Percentiles rank a stretch among this genome's conserved stretches.
Evolutionary conservation across 2,113 vertebrate genomes (phyloP).

Genomic region (Rhinolophus sinicus): DNA sequence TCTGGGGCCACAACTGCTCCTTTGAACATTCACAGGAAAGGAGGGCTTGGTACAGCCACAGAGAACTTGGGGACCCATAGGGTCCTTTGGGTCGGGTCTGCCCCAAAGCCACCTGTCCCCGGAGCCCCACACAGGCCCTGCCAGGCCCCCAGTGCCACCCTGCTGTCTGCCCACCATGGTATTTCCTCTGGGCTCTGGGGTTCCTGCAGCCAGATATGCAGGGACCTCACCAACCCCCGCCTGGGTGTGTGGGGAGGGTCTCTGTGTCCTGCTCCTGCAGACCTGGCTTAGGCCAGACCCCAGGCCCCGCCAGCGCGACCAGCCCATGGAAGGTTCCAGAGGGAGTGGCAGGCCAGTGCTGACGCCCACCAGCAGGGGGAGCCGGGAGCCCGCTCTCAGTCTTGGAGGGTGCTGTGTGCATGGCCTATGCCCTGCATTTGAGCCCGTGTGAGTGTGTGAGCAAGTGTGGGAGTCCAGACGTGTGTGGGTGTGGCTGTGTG

Average conservation of each 20-base stretch:
- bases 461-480: rapidly evolving
- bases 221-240: neutral
- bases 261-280: neutral
- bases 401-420: neutral
- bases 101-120: neutral
- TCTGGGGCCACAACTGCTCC: rapidly evolving
- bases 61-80: neutral
- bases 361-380: constrained; percentile 39
- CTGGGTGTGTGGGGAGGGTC: neutral
- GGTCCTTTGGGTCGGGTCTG: neutral
- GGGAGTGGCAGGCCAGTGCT: rapidly evolving
- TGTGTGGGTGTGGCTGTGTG: neutral
- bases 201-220: neutral
- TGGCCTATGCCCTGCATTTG: too few relatives aligned
- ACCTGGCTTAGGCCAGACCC: neutral
- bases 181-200: neutral
- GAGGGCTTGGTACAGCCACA: too few relatives aligned
- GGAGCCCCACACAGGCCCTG: neutral
- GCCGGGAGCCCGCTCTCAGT: rapidly evolving
- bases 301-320: rapidly evolving
- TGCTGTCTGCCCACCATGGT: rapidly evolving
- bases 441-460: rapidly evolving
- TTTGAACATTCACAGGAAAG: too few relatives aligned
- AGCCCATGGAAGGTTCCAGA: neutral
- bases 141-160: neutral